Base-by-base conservation (phyloP, 1,140 invertebrate species). In the Macrotrachela quadricornifera region DNA sequence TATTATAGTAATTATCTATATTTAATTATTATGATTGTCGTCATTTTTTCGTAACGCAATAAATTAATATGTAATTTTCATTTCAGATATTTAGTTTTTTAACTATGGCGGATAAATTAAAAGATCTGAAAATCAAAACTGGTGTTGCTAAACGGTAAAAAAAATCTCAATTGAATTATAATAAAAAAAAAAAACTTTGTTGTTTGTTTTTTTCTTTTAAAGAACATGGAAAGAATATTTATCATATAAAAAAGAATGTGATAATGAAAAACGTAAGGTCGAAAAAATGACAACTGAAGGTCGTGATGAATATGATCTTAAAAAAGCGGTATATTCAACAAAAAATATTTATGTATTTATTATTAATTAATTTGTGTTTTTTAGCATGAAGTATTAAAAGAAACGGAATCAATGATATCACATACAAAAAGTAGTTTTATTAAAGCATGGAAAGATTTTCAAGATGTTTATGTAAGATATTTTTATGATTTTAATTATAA, bases 241-340 rank as follows among this genome's bases (percentile, higher is more conserved):
- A 4, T 46, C 46, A 44, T 53, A 53, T 14, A 44, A 47, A 43
- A 53, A 53, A 37, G 51, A 53, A 43, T 21, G 38, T 10, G n/a
- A 38, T 30, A 44, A 53, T 37, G 46, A 15, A 11, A 44, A 53
- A 18, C 41, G 46, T 15, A n/a, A 44, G 10, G 44, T 53, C 10
- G 41, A 53, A 17, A 53, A 53, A 43, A 53, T 53, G 51, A 53
- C 46, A 16, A 38, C 40, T 37, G 51, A 53, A 30, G 51, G 51
- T 21, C 51, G 51, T 13, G 51, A 53, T 47, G 51, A 53, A 18
- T 53, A 53, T 43, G 51, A 53, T 15, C 30, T 53, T 43, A 39
- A 39, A 42, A 53, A 53, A 47, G 46, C 46, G 51, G 44, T 17
- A 30, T 30, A 8, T n/a, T n/a, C 2, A 30, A 30, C 21, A 30